These are phyloP conservation scores for Mionectes olivaceus DNA, from an alignment of 2,797 vertebrate species.

Conservation along the genomic window DNA sequence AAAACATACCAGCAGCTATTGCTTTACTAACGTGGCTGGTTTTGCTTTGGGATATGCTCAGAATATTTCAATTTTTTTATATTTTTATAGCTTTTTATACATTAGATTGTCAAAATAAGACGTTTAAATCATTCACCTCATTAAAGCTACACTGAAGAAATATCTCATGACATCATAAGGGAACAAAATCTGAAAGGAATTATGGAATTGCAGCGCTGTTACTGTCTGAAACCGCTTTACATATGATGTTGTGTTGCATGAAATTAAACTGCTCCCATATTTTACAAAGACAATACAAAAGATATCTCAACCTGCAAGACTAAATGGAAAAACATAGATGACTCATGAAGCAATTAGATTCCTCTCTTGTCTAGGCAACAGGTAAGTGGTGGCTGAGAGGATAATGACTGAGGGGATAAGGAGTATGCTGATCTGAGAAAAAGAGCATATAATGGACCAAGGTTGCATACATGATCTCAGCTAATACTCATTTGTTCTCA, in stretches of 20 bases:
- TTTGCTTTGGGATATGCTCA: not conserved
- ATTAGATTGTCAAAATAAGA: not conserved
- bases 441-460: not conserved
- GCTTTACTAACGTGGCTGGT: not conserved
- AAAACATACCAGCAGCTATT: not conserved
- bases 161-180: not conserved
- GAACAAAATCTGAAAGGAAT: conserved; percentile 6
- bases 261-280: not conserved
- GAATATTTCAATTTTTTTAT: not conserved
- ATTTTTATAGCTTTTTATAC: not conserved
- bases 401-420: not conserved
- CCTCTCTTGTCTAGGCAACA: not conserved
- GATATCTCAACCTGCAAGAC: not conserved
- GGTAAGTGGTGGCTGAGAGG: not conserved
- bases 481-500: not conserved
- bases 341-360: not conserved
- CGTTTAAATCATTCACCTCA: conserved; percentile 52
- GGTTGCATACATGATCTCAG: not conserved
- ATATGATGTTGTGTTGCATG: not conserved
- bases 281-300: not conserved
- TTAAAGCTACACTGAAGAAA: not conserved
- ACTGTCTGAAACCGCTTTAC: not conserved
- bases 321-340: not conserved
- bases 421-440: not conserved
- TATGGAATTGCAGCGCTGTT: not conserved